Percentiles rank a stretch among this genome's conserved stretches.
phyloP scores from a whole-genome alignment of 1,140 invertebrate species.

The Palaemon carinicauda region DNA sequence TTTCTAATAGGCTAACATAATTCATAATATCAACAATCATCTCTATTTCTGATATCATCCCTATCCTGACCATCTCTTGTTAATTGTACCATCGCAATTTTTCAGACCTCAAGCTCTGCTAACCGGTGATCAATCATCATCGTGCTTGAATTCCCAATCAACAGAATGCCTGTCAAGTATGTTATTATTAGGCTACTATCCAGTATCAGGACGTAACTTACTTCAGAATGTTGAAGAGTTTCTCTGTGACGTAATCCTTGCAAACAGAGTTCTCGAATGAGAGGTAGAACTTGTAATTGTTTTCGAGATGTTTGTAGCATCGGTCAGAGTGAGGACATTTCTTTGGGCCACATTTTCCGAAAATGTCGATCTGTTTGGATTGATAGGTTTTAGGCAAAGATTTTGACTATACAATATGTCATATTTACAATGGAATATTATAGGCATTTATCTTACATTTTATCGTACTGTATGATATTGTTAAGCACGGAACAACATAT shows the following conservation, averaged over 20 bases:
- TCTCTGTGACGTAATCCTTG: conserved; percentile 67
- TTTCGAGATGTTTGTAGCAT: conserved; percentile 58
- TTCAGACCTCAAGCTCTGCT: too few species aligned
- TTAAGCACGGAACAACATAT: neutral
- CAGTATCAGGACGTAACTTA: neutral
- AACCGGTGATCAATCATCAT: too few species aligned
- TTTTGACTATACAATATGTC: too few species aligned
- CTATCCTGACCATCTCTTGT: too few species aligned
- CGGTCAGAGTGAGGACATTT: conserved; percentile 69
- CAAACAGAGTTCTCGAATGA: conserved; percentile 67
- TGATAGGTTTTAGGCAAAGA: too few species aligned
- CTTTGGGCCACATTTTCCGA: conserved; percentile 86
- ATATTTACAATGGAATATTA: neutral
- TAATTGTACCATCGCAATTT: too few species aligned
- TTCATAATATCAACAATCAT: too few species aligned
- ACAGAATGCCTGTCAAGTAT: too few species aligned
- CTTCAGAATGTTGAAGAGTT: conserved; percentile 62
- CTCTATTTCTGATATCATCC: too few species aligned
- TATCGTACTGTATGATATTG: neutral
- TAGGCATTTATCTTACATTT: neutral
- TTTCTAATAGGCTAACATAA: too few species aligned
- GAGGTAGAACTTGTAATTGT: conserved; percentile 64
- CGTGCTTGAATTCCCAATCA: too few species aligned
- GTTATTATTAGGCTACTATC: too few species aligned
- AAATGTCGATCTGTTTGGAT: conserved; percentile 79